Conservation (phyloP, 2,797 vertebrate genomes). For the Lophius americanus region DNA sequence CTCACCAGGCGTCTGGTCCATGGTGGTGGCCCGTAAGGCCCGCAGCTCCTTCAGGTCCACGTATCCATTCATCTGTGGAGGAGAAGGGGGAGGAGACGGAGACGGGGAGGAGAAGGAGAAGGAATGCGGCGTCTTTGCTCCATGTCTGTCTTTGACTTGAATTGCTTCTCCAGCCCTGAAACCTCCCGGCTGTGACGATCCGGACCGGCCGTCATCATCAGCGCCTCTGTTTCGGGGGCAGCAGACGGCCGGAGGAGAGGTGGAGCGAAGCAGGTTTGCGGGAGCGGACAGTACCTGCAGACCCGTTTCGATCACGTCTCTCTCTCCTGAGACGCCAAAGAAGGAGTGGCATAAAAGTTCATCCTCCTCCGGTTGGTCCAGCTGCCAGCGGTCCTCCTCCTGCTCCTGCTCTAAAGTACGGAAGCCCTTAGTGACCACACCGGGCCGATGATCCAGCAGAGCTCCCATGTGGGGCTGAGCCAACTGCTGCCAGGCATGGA, state of each 20-base stretch:
- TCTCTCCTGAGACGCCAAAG: slow-evolving; percentile 64
- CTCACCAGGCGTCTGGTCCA: slow-evolving; percentile 96
- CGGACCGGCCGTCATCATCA: slow-evolving; percentile 22
- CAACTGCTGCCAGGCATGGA: slow-evolving; percentile 98
- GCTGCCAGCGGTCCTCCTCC: slow-evolving; percentile 72
- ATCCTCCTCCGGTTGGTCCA: slow-evolving; percentile 95
- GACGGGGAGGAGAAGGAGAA: slow-evolving; percentile 79
- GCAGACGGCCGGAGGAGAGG: slow-evolving; percentile 57
- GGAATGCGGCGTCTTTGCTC: slow-evolving; percentile 82
- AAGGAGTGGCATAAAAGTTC: slow-evolving; percentile 87
- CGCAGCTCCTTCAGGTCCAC: slow-evolving; percentile 84
- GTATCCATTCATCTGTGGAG: slow-evolving; percentile 80
- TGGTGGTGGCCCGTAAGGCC: slow-evolving; percentile 80
- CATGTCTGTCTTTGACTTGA: slow-evolving; percentile 70
- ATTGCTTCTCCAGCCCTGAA: slow-evolving; percentile 22
- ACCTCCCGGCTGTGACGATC: slow-evolving; percentile 21
- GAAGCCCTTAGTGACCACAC: slow-evolving; percentile 98
- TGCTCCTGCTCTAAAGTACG: slow-evolving; percentile 80
- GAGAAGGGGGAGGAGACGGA: slow-evolving; percentile 81
- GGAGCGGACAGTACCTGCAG: slow-evolving; percentile 68
- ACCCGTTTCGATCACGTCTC: slow-evolving; percentile 26
- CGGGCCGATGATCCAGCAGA: slow-evolving; percentile 92
- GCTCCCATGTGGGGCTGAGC: slow-evolving; percentile 96
- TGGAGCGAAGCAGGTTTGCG: slow-evolving; percentile 69
- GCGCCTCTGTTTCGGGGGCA: slow-evolving; percentile 43